Conservation (phyloP, 2,113 vertebrate genomes). For the Cyphomyrus discorhynchus region DNA sequence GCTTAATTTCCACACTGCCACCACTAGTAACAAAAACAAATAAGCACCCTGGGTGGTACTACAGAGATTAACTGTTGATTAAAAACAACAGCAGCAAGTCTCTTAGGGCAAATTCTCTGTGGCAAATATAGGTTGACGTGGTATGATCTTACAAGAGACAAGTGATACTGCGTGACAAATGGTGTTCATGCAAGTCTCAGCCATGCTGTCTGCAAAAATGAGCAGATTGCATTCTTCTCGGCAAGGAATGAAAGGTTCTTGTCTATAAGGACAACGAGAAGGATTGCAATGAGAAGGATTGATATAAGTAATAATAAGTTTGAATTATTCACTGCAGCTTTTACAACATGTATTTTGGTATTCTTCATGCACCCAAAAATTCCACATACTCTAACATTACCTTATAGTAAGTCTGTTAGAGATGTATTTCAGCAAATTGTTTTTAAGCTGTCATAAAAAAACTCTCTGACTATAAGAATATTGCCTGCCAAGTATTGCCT, state of each 20-base stretch:
- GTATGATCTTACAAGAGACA: background rate
- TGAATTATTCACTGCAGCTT: background rate
- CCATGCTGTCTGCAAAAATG: background rate
- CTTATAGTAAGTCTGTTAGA: background rate
- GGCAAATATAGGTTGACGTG: background rate
- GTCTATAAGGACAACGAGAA: background rate
- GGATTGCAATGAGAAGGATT: background rate
- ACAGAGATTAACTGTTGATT: slow-evolving; percentile 26
- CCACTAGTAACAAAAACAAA: slow-evolving; percentile 33
- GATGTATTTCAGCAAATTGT: background rate
- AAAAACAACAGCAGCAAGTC: background rate
- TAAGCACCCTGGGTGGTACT: background rate
- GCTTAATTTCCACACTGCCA: slow-evolving; percentile 26
- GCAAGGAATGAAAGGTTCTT: background rate
- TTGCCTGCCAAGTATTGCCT: background rate
- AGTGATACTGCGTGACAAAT: background rate
- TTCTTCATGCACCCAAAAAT: background rate
- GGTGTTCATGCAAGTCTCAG: background rate
- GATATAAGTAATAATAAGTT: background rate
- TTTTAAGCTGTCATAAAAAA: background rate
- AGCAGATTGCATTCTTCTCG: background rate
- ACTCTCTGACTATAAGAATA: background rate
- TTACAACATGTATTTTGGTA: background rate
- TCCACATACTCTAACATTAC: background rate
- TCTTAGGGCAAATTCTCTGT: background rate